Conservation (phyloP, 2,113 vertebrate species). For the Oreochromis niloticus region DNA sequence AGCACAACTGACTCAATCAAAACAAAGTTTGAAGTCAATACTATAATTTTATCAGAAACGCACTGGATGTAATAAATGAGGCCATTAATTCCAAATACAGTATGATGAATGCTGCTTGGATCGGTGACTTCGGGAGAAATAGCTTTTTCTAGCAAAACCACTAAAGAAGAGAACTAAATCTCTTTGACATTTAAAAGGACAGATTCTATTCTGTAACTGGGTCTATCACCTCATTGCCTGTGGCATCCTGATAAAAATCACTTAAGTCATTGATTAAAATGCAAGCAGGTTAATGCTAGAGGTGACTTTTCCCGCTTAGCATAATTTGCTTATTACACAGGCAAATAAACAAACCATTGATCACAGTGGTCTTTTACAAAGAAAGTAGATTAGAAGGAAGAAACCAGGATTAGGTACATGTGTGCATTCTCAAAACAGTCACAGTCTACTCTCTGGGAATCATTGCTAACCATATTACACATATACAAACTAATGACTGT, state of each 20-base stretch:
- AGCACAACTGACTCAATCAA: not conserved
- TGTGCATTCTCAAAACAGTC: constrained; percentile 8
- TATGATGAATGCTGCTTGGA: constrained; percentile 9
- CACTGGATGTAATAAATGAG: not conserved
- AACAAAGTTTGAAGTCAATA: not conserved
- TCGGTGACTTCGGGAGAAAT: constrained; percentile 2
- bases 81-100: not conserved
- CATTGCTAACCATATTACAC: not conserved
- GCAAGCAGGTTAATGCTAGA: constrained; percentile 68
- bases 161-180: constrained; percentile 9
- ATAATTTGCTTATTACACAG: constrained; percentile 70
- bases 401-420: constrained; percentile 20
- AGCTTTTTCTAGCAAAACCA: not conserved
- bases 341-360: constrained; percentile 72
- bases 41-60: not conserved
- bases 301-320: constrained; percentile 58
- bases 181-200: constrained; percentile 31
- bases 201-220: constrained; percentile 7
- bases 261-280: constrained; percentile 72
- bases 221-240: constrained; percentile 50
- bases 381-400: constrained; percentile 44
- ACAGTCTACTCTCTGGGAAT: not conserved
- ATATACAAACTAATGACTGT: not conserved
- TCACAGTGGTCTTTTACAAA: constrained; percentile 41
- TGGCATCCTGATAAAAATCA: constrained; percentile 63